Base-by-base conservation (phyloP, 2,797 vertebrate species). In the Peromyscus aztecus region DNA sequence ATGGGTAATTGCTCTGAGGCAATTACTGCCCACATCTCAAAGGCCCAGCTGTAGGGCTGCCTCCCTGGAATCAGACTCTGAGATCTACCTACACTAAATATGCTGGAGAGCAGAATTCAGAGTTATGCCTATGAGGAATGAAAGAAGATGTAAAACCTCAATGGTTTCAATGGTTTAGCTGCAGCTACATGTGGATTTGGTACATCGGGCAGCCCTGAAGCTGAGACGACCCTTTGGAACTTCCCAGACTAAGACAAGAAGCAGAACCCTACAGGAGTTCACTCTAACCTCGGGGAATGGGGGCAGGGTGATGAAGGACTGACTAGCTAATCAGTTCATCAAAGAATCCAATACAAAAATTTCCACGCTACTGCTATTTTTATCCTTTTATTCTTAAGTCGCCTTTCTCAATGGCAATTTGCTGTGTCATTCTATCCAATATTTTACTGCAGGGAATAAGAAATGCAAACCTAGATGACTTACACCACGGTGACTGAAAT, bases 371-470 rank as follows among this genome's bases (percentile, higher is more conserved):
- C 46, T 67, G 6, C 40, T 80, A 34, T 46, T 86, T 92, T 63
- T n/a, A 14, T 19, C 59, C 4, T 49, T 80, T 84, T 65, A 82
- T 81, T 63, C 29, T 92, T 78, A 40, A 78, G 4, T 90, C 3
- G 0, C 46, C 13, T n/a, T 91, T 84, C 75, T 77, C 46, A 55
- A 24, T 37, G 69, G 13, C 34, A 96, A 65, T 67, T 89, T 94
- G 46, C 34, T 16, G 67, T 75, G 29, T 37, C 17, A 69, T 90
- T 57, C 19, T 16, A n/a, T n/a, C 29, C 9, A 86, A 24, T 55
- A 19, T 92, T 90, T 55, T 34, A 80, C 4, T 46, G 3, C 55
- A 89, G 29, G 57, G 86, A 96, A 96, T 37, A 92, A 90, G 49
- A 89, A 59, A 59, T 17, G 24, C 3, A 21, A 69, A 85, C 34